phyloP scores from a whole-genome alignment of 92 coral and sea anemone species.

The Porites rus region DNA sequence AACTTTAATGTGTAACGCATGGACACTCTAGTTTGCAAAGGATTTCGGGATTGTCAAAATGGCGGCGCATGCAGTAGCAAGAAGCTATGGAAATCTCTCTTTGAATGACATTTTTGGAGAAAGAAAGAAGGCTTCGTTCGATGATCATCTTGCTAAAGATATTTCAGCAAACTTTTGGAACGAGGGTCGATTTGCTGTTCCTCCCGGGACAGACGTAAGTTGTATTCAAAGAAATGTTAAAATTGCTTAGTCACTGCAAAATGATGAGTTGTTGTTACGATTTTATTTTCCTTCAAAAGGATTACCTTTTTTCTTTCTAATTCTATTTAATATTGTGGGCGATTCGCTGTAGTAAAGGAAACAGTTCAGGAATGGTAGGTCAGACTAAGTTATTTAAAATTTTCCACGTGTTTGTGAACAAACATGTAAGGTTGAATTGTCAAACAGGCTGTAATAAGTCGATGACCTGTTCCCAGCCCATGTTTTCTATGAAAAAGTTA shows the following conservation, averaged over 20 bases:
- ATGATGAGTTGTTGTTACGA: background rate
- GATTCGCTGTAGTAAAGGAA: no score
- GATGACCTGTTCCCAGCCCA: no score
- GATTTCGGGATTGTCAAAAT: conserved; percentile 49
- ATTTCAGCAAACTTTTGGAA: conserved; percentile 61
- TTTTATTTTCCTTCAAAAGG: background rate
- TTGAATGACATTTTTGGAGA: conserved; percentile 81
- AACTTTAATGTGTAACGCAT: background rate
- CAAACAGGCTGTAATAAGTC: no score
- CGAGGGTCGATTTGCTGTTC: conserved; percentile 87
- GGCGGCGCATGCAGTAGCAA: conserved; percentile 87
- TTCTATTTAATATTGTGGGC: no score
- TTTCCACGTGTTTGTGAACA: no score
- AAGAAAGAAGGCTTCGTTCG: conserved; percentile 50
- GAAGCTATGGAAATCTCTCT: conserved; percentile 68
- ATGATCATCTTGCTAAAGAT: conserved; percentile 62
- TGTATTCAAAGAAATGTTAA: background rate
- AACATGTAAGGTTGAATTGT: no score
- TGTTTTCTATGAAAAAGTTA: no score
- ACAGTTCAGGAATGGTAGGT: no score
- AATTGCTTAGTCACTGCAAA: conserved; percentile 67
- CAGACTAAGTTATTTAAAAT: no score
- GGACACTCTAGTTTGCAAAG: background rate
- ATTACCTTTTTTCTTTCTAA: background rate
- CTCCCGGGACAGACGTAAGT: conserved; percentile 93